These are phyloP conservation scores for Cabera pusaria DNA, from an alignment of 2,888 invertebrate species.

Conservation along the genomic window DNA sequence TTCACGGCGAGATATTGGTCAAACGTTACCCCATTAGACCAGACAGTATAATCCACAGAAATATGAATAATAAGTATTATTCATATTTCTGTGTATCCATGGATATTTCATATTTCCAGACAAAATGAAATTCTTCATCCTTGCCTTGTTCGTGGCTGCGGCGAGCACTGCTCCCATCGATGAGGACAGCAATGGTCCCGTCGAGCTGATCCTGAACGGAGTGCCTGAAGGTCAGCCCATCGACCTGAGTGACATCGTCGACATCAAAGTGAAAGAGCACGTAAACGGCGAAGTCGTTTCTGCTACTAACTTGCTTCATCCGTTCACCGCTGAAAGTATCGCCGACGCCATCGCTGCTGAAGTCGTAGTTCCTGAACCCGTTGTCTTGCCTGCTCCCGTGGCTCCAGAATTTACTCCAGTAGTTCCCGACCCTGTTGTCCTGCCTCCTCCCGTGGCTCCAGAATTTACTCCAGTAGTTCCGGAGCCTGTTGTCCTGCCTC, in stretches of 20 bases:
- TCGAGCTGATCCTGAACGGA: slow-evolving; percentile 60
- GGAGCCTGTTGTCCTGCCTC: slow-evolving; percentile 28
- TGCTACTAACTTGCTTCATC: slow-evolving; percentile 49
- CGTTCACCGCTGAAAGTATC: slow-evolving; percentile 53
- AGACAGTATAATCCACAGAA: no score
- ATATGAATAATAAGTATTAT: no score
- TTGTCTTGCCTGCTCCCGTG: slow-evolving; percentile 28
- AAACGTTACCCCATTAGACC: no score
- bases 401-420: slow-evolving; percentile 28
- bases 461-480: slow-evolving; percentile 27
- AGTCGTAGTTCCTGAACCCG: slow-evolving; percentile 23
- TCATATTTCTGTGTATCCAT: no score
- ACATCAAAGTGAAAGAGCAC: slow-evolving; percentile 53
- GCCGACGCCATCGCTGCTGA: slow-evolving; percentile 48
- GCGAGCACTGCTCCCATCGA: slow-evolving; percentile 49
- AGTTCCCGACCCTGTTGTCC: slow-evolving; percentile 26
- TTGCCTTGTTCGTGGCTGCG: slow-evolving; percentile 55
- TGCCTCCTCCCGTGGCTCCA: slow-evolving; percentile 27
- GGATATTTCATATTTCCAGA: slow-evolving; percentile 44
- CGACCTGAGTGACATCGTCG: slow-evolving; percentile 51
- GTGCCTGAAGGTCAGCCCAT: slow-evolving; percentile 53
- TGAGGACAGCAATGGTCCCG: slow-evolving; percentile 42
- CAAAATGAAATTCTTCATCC: slow-evolving; percentile 59
- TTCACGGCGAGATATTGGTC: no score
- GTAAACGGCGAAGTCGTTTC: slow-evolving; percentile 43